Percentiles rank a stretch among this genome's conserved stretches.
These are phyloP conservation scores for Tanytarsus gracilentus DNA, from an alignment of 2,888 invertebrate species.

Conservation along the genomic window DNA sequence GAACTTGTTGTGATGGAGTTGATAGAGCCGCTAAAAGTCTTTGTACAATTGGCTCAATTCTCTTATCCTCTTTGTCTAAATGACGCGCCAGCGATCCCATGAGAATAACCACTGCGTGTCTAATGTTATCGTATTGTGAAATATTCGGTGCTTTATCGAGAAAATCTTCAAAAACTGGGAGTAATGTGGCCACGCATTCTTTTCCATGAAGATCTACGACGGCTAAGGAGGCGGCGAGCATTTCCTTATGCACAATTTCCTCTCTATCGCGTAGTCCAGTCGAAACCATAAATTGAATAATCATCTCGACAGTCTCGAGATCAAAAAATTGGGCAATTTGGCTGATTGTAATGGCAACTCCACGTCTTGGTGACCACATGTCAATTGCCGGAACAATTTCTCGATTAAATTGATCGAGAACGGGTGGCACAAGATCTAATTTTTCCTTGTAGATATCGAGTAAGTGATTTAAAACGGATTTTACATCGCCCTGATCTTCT, in stretches of 20 bases:
- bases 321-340: constrained; percentile 59
- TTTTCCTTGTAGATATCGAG: constrained; percentile 67
- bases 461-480: constrained; percentile 53
- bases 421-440: constrained; percentile 72
- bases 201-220: constrained; percentile 90
- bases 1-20: constrained; percentile 96
- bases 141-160: constrained; percentile 88
- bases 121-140: constrained; percentile 80
- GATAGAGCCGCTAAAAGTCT: constrained; percentile 83
- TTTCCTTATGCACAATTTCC: constrained; percentile 71
- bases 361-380: constrained; percentile 82
- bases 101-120: constrained; percentile 92
- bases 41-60: constrained; percentile 89
- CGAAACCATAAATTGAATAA: constrained; percentile 78
- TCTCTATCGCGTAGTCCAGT: constrained; percentile 79
- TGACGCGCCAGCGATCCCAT: constrained; percentile 97
- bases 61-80: constrained; percentile 78
- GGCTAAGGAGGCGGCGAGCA: constrained; percentile 88
- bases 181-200: constrained; percentile 61
- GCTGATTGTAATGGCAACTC: constrained; percentile 73
- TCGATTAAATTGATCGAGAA: constrained; percentile 85
- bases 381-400: constrained; percentile 77
- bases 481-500: constrained; percentile 47
- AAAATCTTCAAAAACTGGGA: constrained; percentile 89
- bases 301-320: constrained; percentile 56